These are phyloP conservation scores for Chaetura pelagica DNA, from an alignment of 2,113 vertebrate genomes.

Conservation along the genomic window DNA sequence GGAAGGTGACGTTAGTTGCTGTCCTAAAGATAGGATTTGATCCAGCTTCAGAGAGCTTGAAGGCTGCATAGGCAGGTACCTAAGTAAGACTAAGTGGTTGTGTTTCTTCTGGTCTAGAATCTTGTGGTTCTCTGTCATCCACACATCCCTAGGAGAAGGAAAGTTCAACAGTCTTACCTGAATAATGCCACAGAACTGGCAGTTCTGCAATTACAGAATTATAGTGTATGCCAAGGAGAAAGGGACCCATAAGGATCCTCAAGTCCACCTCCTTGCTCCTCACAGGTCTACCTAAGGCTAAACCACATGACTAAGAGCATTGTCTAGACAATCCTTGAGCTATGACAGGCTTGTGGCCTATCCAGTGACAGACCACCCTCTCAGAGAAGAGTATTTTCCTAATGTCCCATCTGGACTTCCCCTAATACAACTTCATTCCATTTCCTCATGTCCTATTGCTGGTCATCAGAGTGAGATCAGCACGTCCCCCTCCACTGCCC, in stretches of 20 bases:
- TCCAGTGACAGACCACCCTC: no score
- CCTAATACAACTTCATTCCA: background rate
- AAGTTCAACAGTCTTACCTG: background rate
- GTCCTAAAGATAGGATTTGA: slow-evolving; percentile 58
- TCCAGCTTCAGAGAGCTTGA: slow-evolving; percentile 6
- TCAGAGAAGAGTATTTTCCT: background rate
- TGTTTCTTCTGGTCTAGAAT: background rate
- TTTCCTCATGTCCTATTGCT: background rate
- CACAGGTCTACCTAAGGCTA: background rate
- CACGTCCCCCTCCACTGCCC: background rate
- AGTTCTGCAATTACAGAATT: background rate
- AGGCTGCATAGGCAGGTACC: background rate
- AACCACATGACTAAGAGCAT: background rate
- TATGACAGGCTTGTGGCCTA: background rate
- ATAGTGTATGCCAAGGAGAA: background rate
- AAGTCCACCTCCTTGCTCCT: no score
- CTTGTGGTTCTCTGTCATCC: background rate
- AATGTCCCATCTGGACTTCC: background rate
- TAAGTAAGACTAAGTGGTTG: background rate
- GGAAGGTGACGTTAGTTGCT: slow-evolving; percentile 37
- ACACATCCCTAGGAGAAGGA: background rate
- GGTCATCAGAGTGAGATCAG: background rate
- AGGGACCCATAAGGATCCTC: no score
- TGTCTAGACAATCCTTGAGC: background rate
- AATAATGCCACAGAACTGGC: background rate